Evolutionary conservation across 2,113 vertebrate genomes (phyloP), one percentile per base, ranked within the genome.

Genomic region (Gymnorhina tibicen): DNA sequence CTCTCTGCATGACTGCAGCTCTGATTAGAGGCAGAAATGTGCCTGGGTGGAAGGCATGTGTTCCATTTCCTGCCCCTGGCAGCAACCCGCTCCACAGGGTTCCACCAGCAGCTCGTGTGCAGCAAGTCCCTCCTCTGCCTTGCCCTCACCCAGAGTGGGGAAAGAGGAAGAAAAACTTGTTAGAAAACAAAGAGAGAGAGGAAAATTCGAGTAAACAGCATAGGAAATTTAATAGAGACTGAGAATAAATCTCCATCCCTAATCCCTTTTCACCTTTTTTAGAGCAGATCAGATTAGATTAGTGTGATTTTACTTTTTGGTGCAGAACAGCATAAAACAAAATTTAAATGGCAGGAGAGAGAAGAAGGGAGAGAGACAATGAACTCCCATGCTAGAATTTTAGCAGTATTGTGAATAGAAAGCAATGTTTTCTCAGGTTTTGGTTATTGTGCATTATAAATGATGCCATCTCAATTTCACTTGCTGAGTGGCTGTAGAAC

Each of bases 1-100:
- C 94, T 97, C 93, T 89, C 93, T 93, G 91, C 88, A 85, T 81
- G 96, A 96, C 47, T 82, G 64, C 96, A 95, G 97, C 95, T 95
- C 89, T 95, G 97, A 98, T 95, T 95, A 97, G 91, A 85, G 74
- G 89, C 93, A 94, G 87, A 82, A 95, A 93, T 82, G 42, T 95
- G 85, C 91, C 83, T 96, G 94, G 87, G 94, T 95, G 75, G 91
- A 97, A 97, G 94, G 94, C 93, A 96, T 41, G 95, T 97, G 97
- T 97, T 97, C 97, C 95, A 97, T 96, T 97, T 97, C 97, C 97
- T 97, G 97, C 87, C 87, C 95, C 86, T 96, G 93, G 94, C 92
- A 96, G 91, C 92, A 76, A 69, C 74, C 47, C 37, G 4, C 92
- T 93, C 96, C 55, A 59, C 52, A 60, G 96, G 96, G 93, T 83